Percentiles rank a stretch among this genome's conserved stretches.
Evolutionary conservation across 2,888 invertebrate species (phyloP).

Genomic region (Athalia rosae): DNA sequence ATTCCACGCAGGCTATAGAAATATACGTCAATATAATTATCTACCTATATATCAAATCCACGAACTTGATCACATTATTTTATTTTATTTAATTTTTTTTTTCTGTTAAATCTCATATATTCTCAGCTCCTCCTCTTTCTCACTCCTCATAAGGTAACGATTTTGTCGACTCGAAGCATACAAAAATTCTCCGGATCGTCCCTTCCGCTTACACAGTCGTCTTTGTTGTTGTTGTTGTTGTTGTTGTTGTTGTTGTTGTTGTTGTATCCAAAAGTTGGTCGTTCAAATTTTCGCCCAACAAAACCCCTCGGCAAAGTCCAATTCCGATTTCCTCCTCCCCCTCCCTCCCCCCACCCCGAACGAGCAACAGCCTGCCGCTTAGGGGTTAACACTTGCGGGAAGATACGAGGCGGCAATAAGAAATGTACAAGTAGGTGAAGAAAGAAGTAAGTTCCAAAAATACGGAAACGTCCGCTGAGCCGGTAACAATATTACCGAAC

Average conservation of each 20-base stretch:
- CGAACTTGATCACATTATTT: not conserved
- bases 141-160: too few relatives aligned
- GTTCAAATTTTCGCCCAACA: not conserved
- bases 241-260: too few relatives aligned
- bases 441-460: not conserved
- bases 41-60: slow-evolving; percentile 26
- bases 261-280: not conserved
- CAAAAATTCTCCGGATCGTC: too few relatives aligned
- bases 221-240: too few relatives aligned
- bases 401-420: slow-evolving; percentile 7
- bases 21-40: too few relatives aligned
- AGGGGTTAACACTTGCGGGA: not conserved
- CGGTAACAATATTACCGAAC: not conserved
- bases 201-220: too few relatives aligned
- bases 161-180: too few relatives aligned
- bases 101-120: not conserved
- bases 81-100: not conserved
- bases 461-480: not conserved
- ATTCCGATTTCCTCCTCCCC: slow-evolving; percentile 8
- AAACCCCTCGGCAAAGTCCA: not conserved
- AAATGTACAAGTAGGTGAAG: not conserved
- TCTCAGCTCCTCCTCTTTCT: too few relatives aligned
- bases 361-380: slow-evolving; percentile 32
- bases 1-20: not conserved
- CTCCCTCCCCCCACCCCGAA: too few relatives aligned